A percentile compares a stretch with the other conserved stretches of the same genome.
These are phyloP conservation scores for Leptogaster cylindrica DNA, from an alignment of 2,888 invertebrate species.

Conservation along the genomic window DNA sequence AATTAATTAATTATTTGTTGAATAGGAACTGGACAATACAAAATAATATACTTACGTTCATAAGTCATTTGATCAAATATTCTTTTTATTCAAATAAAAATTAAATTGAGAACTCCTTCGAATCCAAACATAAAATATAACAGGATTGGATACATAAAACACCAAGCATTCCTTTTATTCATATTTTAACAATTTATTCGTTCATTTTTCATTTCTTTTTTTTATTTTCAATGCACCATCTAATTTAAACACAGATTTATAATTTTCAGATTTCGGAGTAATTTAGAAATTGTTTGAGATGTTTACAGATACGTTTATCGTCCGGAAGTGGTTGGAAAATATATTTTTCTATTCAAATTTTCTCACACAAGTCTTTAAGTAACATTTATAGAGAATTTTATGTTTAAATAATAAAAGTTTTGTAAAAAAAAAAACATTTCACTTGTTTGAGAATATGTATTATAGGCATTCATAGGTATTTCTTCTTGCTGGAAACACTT, in stretches of 20 bases:
- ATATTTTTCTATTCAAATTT: slow-evolving; percentile 18
- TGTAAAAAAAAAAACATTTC: too few species aligned
- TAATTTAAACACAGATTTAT: slow-evolving; percentile 23
- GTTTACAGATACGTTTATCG: neutral
- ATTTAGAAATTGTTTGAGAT: slow-evolving; percentile 7
- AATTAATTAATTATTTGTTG: too few species aligned
- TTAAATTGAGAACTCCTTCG: too few species aligned
- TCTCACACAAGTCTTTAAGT: neutral
- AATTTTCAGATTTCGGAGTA: slow-evolving; percentile 15
- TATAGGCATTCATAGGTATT: too few species aligned
- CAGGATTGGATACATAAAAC: neutral
- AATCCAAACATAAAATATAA: too few species aligned
- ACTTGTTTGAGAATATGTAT: too few species aligned
- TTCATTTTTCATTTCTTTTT: slow-evolving; percentile 10
- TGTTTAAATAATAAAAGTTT: neutral
- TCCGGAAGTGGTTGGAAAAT: slow-evolving; percentile 1
- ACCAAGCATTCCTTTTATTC: neutral
- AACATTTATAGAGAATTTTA: neutral
- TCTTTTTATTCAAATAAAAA: too few species aligned
- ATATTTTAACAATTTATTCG: slow-evolving; percentile 33
- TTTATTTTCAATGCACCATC: slow-evolving; percentile 4
- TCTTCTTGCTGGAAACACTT: too few species aligned
- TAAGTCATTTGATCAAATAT: too few species aligned
- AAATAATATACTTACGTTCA: too few species aligned
- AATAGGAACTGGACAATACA: too few species aligned